Evolutionary conservation across 2,888 invertebrate genomes (phyloP).

Genomic region (Caenorhabditis angaria): DNA sequence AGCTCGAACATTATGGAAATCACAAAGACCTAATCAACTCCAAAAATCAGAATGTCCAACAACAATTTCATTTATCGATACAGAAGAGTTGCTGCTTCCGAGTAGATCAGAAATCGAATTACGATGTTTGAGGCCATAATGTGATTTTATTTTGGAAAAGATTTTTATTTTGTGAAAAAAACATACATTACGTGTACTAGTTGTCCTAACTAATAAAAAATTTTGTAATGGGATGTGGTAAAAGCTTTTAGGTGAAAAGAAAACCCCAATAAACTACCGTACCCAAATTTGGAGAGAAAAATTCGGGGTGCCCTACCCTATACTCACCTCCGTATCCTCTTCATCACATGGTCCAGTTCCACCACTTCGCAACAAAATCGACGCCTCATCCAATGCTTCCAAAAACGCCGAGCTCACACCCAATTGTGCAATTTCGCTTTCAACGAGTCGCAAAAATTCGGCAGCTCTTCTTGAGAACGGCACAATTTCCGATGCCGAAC

Average conservation of each 20-base stretch:
- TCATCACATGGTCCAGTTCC: constrained; percentile 15
- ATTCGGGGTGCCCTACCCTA: too few species aligned
- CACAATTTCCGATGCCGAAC: constrained; percentile 14
- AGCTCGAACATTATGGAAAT: constrained; percentile 30
- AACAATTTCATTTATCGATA: constrained; percentile 30
- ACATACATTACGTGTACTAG: too few species aligned
- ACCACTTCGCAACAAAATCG: constrained; percentile 43
- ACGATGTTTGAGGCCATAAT: not conserved
- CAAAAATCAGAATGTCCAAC: constrained; percentile 17
- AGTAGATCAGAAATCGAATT: not conserved
- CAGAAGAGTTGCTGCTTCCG: not conserved
- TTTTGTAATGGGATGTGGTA: too few species aligned
- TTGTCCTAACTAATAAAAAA: too few species aligned
- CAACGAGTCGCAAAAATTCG: constrained; percentile 55
- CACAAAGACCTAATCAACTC: constrained; percentile 13
- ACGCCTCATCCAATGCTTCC: constrained; percentile 51
- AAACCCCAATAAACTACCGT: too few species aligned
- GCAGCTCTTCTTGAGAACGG: constrained; percentile 49
- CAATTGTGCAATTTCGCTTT: constrained; percentile 56
- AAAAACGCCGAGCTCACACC: constrained; percentile 53
- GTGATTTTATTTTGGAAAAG: not conserved
- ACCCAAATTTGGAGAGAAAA: too few species aligned
- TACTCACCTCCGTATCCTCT: constrained; percentile 16
- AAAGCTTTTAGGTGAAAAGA: too few species aligned
- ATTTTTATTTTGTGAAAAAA: too few species aligned